A percentile compares a stretch with the other conserved stretches of the same genome.
Evolutionary conservation across 2,113 vertebrate genomes (phyloP).

Genomic region (Megatriorchis doriae): DNA sequence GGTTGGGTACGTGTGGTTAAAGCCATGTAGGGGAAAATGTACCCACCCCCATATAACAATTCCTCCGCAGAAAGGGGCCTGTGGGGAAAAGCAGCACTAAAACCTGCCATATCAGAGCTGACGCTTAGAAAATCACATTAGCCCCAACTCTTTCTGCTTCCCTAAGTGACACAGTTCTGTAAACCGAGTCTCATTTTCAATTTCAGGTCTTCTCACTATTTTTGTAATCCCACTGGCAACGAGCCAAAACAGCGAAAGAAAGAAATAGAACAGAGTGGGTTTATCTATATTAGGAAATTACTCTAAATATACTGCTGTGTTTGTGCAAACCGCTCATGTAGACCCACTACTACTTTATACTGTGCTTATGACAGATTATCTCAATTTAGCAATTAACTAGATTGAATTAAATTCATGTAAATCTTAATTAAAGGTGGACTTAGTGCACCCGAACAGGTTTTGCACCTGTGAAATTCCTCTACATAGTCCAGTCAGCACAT

Average conservation of each 20-base stretch:
- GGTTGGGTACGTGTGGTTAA: background rate
- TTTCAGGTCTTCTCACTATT: background rate
- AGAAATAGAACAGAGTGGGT: background rate
- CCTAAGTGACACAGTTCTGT: background rate
- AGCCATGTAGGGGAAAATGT: background rate
- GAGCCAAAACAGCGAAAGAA: background rate
- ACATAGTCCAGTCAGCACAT: rapidly evolving
- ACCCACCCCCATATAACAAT: rapidly evolving
- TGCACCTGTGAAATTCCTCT: background rate
- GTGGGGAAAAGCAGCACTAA: background rate
- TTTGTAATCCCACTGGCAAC: background rate
- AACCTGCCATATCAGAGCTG: background rate
- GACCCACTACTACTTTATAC: background rate
- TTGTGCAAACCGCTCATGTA: background rate
- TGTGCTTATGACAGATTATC: background rate
- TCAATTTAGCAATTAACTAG: background rate
- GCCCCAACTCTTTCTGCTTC: background rate
- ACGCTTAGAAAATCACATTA: rapidly evolving
- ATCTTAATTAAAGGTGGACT: background rate
- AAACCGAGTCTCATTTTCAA: background rate
- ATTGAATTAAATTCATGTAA: background rate
- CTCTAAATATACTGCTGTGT: background rate
- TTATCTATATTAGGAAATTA: background rate
- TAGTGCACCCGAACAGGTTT: background rate
- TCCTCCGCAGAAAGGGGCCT: background rate